phyloP scores from a whole-genome alignment of 1,140 invertebrate species.

The Eulimnadia texana region DNA sequence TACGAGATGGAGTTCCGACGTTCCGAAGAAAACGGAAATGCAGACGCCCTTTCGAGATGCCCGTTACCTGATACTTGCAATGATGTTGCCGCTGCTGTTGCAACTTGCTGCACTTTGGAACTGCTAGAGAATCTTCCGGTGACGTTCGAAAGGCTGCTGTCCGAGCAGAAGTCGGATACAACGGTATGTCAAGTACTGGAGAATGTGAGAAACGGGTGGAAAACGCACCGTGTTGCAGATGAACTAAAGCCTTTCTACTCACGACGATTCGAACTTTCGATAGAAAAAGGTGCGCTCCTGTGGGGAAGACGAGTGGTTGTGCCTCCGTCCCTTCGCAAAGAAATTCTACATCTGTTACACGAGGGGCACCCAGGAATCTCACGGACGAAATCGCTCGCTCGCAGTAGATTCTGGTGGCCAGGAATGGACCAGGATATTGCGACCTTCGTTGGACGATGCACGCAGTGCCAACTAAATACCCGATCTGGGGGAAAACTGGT shows the following conservation, averaged over 20 bases:
- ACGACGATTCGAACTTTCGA: too few relatives aligned
- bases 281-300: too few relatives aligned
- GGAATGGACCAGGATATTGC: constrained; percentile 33
- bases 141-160: constrained; percentile 23
- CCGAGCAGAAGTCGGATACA: too few relatives aligned
- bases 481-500: constrained; percentile 28
- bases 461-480: constrained; percentile 24
- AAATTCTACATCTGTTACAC: constrained; percentile 32
- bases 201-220: too few relatives aligned
- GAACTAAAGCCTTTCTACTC: too few relatives aligned
- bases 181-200: too few relatives aligned
- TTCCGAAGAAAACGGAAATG: too few relatives aligned
- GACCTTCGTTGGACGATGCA: constrained; percentile 18
- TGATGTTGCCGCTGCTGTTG: constrained; percentile 34
- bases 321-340: constrained; percentile 22
- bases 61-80: constrained; percentile 28
- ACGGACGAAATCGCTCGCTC: constrained; percentile 40
- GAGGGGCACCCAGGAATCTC: constrained; percentile 34
- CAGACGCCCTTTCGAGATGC: constrained; percentile 24
- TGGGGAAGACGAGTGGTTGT: too few relatives aligned
- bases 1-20: too few relatives aligned
- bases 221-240: too few relatives aligned
- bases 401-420: too few relatives aligned
- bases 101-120: constrained; percentile 32
- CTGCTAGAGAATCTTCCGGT: constrained; percentile 36